Conservation (phyloP, 2,888 invertebrate genomes). For the Drosophila anceps region DNA sequence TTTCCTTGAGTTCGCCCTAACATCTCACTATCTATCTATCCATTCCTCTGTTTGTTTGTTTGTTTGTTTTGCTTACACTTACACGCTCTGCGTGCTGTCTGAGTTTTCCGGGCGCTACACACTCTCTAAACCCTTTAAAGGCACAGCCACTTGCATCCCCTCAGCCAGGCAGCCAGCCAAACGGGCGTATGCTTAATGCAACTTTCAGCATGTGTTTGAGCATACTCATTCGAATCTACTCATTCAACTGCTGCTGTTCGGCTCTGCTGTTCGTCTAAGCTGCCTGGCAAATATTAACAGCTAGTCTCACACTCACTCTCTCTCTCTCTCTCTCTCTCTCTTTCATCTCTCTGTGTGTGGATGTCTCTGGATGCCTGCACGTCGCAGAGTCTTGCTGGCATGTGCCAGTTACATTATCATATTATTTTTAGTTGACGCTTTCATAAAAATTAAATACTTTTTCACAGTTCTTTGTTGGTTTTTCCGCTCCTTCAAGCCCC, state of each 20-base stretch:
- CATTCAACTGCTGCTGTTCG: constrained; percentile 17
- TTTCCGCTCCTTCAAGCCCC: neutral
- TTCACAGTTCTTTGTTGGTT: constrained; percentile 9
- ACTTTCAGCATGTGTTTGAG: constrained; percentile 27
- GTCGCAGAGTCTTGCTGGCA: constrained; percentile 15
- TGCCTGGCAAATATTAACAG: constrained; percentile 37
- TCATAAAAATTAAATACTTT: constrained; percentile 70
- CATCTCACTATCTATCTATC: neutral
- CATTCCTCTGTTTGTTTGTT: constrained; percentile 33
- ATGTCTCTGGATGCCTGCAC: constrained; percentile 21
- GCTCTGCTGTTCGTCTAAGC: constrained; percentile 13
- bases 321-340: neutral
- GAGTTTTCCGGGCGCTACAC: constrained; percentile 10
- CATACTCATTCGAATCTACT: constrained; percentile 19
- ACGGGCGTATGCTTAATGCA: constrained; percentile 28
- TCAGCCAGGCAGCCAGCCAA: neutral
- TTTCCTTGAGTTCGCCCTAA: constrained; percentile 28
- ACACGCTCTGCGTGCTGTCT: constrained; percentile 61
- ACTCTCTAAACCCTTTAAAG: neutral
- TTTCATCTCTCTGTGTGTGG: neutral
- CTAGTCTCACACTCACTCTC: neutral
- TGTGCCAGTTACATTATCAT: constrained; percentile 51
- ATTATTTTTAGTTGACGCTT: constrained; percentile 63
- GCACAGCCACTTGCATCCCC: neutral
- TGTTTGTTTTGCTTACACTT: constrained; percentile 55